Conservation (phyloP, 2,797 vertebrate species). For the Intellagama lesueurii region DNA sequence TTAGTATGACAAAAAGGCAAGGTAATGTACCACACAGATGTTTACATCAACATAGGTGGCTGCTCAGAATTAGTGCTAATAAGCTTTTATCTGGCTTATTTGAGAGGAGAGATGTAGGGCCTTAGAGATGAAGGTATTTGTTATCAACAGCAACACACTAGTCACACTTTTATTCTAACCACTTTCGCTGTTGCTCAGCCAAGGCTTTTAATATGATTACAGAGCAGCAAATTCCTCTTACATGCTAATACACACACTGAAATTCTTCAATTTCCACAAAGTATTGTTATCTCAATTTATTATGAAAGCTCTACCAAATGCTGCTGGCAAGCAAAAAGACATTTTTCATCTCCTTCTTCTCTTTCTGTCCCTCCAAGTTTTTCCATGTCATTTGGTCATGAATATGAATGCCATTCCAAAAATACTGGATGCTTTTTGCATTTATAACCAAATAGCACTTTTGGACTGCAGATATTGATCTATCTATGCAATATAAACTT, state of each 20-base stretch:
- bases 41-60: not conserved
- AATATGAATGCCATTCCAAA: not conserved
- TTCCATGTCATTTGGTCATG: conserved; percentile 16
- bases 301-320: conserved; percentile 13
- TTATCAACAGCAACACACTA: conserved; percentile 8
- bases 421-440: not conserved
- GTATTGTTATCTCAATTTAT: conserved; percentile 21
- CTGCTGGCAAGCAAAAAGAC: not conserved
- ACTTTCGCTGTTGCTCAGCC: not conserved
- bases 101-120: not conserved
- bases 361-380: conserved; percentile 8
- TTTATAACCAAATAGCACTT: not conserved
- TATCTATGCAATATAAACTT: too few species aligned
- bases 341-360: not conserved
- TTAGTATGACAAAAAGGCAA: not conserved
- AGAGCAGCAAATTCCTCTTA: not conserved
- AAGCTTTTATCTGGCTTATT: not conserved
- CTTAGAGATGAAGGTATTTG: not conserved
- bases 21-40: not conserved
- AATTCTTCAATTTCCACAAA: conserved; percentile 30
- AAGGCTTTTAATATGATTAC: conserved; percentile 33
- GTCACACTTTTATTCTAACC: not conserved
- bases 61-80: not conserved
- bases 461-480: not conserved
- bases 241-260: not conserved